A percentile compares a stretch with the other conserved stretches of the same genome.
Evolutionary conservation across 2,888 invertebrate species (phyloP).

Genomic region (Sminthurides aquaticus): DNA sequence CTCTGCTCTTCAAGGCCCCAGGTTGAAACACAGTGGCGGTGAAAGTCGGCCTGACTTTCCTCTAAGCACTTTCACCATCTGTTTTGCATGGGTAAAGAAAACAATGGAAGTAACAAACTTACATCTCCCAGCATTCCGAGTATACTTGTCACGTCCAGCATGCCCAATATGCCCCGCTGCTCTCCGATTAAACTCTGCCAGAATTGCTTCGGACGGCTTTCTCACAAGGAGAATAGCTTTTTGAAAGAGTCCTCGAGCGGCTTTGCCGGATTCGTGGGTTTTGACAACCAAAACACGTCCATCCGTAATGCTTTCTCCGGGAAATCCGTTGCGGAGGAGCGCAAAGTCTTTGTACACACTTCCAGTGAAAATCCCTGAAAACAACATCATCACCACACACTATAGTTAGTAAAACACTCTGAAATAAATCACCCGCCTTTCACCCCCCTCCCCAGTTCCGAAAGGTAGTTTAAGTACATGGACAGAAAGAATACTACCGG

Average conservation of each 20-base stretch:
- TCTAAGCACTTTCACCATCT: not conserved
- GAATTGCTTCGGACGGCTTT: conserved; percentile 63
- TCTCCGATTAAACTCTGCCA: conserved; percentile 72
- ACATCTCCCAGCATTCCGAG: conserved; percentile 58
- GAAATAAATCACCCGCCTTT: not conserved
- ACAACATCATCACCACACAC: not conserved
- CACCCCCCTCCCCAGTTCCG: not conserved
- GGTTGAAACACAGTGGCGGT: no score
- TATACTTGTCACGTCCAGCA: conserved; percentile 61
- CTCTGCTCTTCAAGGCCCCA: no score
- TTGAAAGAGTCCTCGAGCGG: conserved; percentile 55
- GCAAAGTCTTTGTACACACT: conserved; percentile 76
- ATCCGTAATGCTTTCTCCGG: conserved; percentile 67
- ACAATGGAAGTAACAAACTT: conserved; percentile 43
- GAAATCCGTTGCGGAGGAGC: conserved; percentile 67
- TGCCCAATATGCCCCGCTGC: conserved; percentile 74
- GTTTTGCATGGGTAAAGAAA: not conserved
- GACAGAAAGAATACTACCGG: no score
- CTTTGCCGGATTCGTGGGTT: conserved; percentile 66
- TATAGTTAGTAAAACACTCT: not conserved
- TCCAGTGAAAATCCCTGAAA: conserved; percentile 63
- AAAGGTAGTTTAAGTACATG: no score
- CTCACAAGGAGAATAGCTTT: conserved; percentile 64
- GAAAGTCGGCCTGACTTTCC: no score
- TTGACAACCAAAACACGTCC: conserved; percentile 70